Conservation (phyloP, 2,113 vertebrate genomes). For the Sander lucioperca region DNA sequence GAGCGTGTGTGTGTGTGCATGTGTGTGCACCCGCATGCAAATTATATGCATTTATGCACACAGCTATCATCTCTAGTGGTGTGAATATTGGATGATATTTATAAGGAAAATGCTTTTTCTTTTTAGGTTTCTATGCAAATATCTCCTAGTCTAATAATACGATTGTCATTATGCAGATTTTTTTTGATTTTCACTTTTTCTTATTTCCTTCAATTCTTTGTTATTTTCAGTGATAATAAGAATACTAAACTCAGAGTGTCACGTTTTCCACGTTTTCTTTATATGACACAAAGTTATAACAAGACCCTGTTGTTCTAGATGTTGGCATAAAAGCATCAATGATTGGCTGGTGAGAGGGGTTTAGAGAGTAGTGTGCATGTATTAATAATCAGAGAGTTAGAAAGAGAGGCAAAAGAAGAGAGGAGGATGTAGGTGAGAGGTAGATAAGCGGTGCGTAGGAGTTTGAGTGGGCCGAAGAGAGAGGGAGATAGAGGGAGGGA, state of each 20-base stretch:
- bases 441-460: constrained; percentile 74
- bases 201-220: neutral
- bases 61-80: constrained; percentile 27
- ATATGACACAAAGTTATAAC: constrained; percentile 21
- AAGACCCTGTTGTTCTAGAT: constrained; percentile 27
- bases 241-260: constrained; percentile 8
- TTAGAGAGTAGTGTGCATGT: constrained; percentile 41
- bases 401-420: constrained; percentile 73
- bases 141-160: constrained; percentile 3
- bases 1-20: constrained; percentile 15
- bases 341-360: constrained; percentile 37
- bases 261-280: neutral
- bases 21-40: constrained; percentile 40
- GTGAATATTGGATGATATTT: constrained; percentile 21
- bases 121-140: neutral
- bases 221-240: neutral
- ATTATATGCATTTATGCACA: constrained; percentile 59
- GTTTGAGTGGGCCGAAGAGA: constrained; percentile 77
- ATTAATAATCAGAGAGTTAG: constrained; percentile 56
- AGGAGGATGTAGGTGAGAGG: constrained; percentile 79
- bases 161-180: neutral
- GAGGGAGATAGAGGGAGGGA: constrained; percentile 53
- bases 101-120: neutral
- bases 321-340: constrained; percentile 23
- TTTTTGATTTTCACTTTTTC: neutral